Evolutionary conservation across 2,888 invertebrate genomes (phyloP), one percentile per base, ranked within the genome.

Genomic region (Thyatira batis): DNA sequence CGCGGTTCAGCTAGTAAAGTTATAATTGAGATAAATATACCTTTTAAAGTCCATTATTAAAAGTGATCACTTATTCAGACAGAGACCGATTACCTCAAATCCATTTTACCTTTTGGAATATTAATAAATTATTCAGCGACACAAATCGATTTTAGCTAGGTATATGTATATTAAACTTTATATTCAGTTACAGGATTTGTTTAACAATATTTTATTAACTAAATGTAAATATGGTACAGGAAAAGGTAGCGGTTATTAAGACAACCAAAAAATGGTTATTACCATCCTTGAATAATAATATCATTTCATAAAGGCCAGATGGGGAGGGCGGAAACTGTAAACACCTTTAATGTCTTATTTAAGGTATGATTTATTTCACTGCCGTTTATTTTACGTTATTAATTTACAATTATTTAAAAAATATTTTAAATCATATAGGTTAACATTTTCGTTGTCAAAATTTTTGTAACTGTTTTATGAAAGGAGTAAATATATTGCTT

Each of bases 261-360:
- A 45, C 49, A 46, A 33, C 33, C 33, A 51, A 63, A 58, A 53
- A 53, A 58, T 55, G 57, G 53, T 57, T 60, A 60, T 63, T 53
- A 39, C 56, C 27, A 55, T 55, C 30, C 49, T 49, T 52, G 57
- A 49, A 33, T 33, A 60, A 61, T 60, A 65, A 67, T 71, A 72
- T 67, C 60, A 65, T 62, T 62, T 58, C 57, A 51, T 55, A 64
- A 61, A 57, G 50, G 44, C 50, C 45, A 52, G 17, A 48, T 48
- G 44, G 45, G 44, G 28, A 54, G 49, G 51, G 46, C 39, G 43
- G 50, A 45, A 55, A 55, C 45, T 54, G 58, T 58, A 58, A 64
- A 61, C 58, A 64, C 53, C 53, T 60, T 57, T 52, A 11, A 13
- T 33, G 13, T 33, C 13, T 33, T 13, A 13, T 13, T 33, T 33